Evolutionary conservation across 2,888 invertebrate species (phyloP), one percentile per base, ranked within the genome.

Genomic region (Orthosia cruda): DNA sequence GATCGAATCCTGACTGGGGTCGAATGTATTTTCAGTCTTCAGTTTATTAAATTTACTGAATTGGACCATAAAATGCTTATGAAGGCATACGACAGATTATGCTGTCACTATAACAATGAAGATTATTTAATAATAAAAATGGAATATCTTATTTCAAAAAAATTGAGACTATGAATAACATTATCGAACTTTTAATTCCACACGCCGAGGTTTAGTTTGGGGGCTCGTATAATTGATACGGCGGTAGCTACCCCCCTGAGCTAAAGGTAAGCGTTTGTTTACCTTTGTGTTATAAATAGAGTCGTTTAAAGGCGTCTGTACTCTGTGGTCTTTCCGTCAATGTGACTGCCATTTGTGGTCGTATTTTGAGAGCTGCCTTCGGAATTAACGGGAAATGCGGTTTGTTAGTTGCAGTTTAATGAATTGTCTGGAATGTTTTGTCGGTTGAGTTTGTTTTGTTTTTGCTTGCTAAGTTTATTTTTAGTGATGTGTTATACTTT

Each of bases 231-330:
- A 7, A 40, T 40, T 40, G 40, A 40, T 9, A 40, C 40, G 40
- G 40, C 40, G 9, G 9, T 9, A 40, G 40, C 40, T 40, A 40
- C 40, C 9, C 9, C 9, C 40, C 40, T 40, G 40, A 50, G 55
- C 64, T 71, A 68, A 72, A 84, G 68, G 76, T 76, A 73, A 81
- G 74, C 58, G 79, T 82, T 87, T 89, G 85, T 85, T 86, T 87
- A 87, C 84, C 81, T 80, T 78, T 84, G 78, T 81, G 84, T 80
- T 82, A 85, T 88, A 86, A 85, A 87, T 85, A 69, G 70, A 85
- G 54, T 70, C 59, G 69, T 78, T 83, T 79, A 74, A 70, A 85
- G 75, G 80, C 79, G 75, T 68, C 69, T 77, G n/a, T n/a, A n/a
- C n/a, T n/a, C n/a, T n/a, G 71, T 73, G 74, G 77, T 74, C 66